Evolutionary conservation across 1,140 invertebrate genomes (phyloP).

Genomic region (Archivesica marissinica): DNA sequence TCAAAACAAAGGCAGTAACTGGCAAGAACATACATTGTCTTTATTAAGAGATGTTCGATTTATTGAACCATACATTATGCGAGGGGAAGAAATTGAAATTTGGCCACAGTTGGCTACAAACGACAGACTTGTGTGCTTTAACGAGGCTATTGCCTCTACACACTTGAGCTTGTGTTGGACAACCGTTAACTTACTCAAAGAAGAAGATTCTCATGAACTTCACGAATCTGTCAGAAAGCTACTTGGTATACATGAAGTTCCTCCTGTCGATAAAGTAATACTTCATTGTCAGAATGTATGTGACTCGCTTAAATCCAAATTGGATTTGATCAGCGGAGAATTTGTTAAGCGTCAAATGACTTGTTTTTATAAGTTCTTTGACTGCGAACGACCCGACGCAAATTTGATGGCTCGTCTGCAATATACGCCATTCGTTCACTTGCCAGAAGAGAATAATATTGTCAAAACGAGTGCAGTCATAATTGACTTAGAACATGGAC

Average conservation of each 20-base stretch:
- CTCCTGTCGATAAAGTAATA: background rate
- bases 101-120: background rate
- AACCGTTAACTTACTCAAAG: background rate
- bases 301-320: background rate
- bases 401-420: background rate
- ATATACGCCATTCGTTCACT: conserved; percentile 47
- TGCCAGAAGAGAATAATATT: conserved; percentile 59
- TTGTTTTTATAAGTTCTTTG: background rate
- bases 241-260: background rate
- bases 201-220: background rate
- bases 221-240: background rate
- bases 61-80: background rate
- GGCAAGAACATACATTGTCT: background rate
- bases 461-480: conserved; percentile 65
- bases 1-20: background rate
- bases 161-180: background rate
- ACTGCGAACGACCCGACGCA: background rate
- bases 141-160: background rate
- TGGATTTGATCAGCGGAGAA: background rate
- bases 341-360: background rate
- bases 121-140: background rate
- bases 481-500: conserved; percentile 60
- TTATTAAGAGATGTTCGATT: background rate
- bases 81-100: background rate
- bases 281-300: conserved; percentile 19